Evolutionary conservation across 2,888 invertebrate genomes (phyloP), one percentile per base, ranked within the genome.

Genomic region (Euzophera pinguis): DNA sequence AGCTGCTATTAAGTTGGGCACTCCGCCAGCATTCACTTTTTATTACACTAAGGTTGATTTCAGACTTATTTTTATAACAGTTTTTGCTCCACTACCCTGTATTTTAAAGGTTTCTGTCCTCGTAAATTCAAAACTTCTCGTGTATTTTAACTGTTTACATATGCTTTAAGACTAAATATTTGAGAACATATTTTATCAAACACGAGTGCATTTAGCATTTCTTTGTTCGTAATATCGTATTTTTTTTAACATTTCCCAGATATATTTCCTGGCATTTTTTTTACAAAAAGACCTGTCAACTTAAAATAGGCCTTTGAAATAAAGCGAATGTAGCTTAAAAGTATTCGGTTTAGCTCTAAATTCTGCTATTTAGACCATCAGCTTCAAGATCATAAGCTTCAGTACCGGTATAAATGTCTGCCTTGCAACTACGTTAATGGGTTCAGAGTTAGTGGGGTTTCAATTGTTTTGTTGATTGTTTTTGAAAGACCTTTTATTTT

Each of bases 1-100:
- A 83, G 73, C 71, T 82, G 84, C 85, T 83, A 85, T 85, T 85
- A 80, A 86, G 84, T 86, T 86, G 71, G 85, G 84, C 86, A 84
- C 77, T 81, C 81, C 77, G 82, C 81, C 81, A 79, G 70, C 76
- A 66, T 66, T 59, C 54, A 56, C 62, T 66, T 63, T 27, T 32
- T 27, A 12, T 12, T 48, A 56, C 53, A 17, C 47, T 56, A 56
- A 54, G 50, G 56, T 58, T 60, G 61, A 62, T 65, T 64, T 42
- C 41, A 32, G 49, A 39, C 49, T 50, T 52, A 37, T 39, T 47
- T 53, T 50, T 37, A 45, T 52, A 51, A 22, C 32, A 17, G 47
- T 53, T 57, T 50, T 16, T 41, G 51, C 35, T 54, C 47, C 43
- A 12, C 48, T 43, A 38, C n/a, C 1, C 27, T 3, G 32, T 32